Base-by-base conservation (phyloP, 2,113 vertebrate genomes). In the Tautogolabrus adspersus region DNA sequence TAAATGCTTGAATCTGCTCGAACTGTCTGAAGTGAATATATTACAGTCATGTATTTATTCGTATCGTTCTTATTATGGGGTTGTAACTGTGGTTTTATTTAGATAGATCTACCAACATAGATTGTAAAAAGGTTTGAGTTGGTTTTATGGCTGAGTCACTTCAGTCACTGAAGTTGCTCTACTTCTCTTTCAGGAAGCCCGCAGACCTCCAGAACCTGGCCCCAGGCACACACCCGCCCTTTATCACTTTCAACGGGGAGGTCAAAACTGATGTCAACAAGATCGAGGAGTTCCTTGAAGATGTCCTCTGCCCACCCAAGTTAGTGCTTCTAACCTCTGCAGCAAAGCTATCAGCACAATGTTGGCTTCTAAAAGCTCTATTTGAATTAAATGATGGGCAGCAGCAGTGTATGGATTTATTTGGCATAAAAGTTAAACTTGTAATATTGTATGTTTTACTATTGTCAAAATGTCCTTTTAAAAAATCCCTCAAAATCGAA, bases 221-320 rank as follows among this genome's bases (percentile, higher is more conserved):
- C 85, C 98, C 98, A 0, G 98, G 98, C 87, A 99, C 97, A 15
- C 98, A 99, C 88, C 98, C 97, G 0, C 98, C 98, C 67, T 99
- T 99, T 92, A 96, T 99, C 90, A 99, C 98, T 26, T 99, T 95
- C 90, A 98, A 99, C 7, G 96, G 94, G 13, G 98, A 99, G 83
- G 97, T 99, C 88, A 99, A 95, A 92, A 99, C 97, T 0, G 98
- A 99, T 44, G 97, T 99, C 79, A 99, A 99, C 94, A 99, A 99
- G 94, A 98, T 99, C 51, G 97, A 99, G 87, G 98, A 99, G 93
- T 99, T 99, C 82, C 96, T 99, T 52, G 98, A 99, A 92, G 97
- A 99, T 65, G 93, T 99, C 73, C 95, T 99, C 69, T 95, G 95
- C 89, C 98, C 98, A 74, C 98, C 97, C 84, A 99, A 97, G 98